Evolutionary conservation across 2,113 vertebrate species (phyloP), one percentile per base, ranked within the genome.

Genomic region (Ciconia maguari): DNA sequence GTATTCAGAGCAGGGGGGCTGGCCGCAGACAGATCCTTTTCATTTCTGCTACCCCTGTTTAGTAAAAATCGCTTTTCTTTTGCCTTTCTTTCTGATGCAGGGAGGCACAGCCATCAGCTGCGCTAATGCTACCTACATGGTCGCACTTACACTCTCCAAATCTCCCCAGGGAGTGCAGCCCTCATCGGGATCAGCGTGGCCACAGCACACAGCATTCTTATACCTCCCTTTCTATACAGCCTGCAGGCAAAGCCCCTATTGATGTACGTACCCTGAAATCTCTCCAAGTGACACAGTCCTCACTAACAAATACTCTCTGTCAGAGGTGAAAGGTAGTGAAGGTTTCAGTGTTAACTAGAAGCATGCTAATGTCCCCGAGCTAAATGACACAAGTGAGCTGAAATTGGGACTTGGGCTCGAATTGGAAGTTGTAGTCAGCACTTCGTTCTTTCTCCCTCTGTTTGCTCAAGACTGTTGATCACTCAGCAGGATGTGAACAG

Each of bases 381-480:
- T 79, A 48, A 94, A 57, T 7, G 1, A 32, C 60, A 44, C 55
- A 32, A 65, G 27, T 52, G 24, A 85, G 41, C 41, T 52, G 61
- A 74, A 95, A 78, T 48, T 16, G 55, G 64, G 27, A 46, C 8
- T 90, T 57, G 18, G 32, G 8, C 49, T 75, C 68, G 48, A 88
- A 79, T 57, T 62, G 54, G 58, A 83, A 86, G 46, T 14, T 77
- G 38, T 62, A 66, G 79, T 83, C 68, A 90, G 55, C 48, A 66
- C 38, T 94, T 94, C 0, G 0, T 93, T 83, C 55, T 62, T 88
- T 86, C 80, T 89, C 25, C n/a, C 41, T 69, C 46, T 1, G 4
- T 96, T 93, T 66, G 58, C 51, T 88, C n/a, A 52, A 2, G 0
- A 41, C 75, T 74, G n/a, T 83, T 93, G 32, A 78, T 97, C 79